Conservation (phyloP, 1,140 invertebrate genomes). For the Magallana gigas region DNA sequence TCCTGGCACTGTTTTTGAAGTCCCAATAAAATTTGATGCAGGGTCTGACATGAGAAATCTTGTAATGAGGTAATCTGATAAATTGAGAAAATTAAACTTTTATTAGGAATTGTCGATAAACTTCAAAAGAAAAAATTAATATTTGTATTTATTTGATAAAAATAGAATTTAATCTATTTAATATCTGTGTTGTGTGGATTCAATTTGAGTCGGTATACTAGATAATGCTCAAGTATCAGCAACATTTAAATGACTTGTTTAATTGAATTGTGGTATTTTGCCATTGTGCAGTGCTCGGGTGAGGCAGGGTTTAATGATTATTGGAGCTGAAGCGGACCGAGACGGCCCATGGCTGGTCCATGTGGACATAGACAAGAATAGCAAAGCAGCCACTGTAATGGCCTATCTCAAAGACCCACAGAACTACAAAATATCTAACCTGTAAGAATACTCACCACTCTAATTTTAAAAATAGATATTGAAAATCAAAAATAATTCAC, state of each 20-base stretch:
- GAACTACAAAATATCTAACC: neutral
- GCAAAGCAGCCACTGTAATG: slow-evolving; percentile 91
- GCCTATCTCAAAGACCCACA: slow-evolving; percentile 81
- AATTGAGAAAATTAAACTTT: neutral
- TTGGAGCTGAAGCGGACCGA: slow-evolving; percentile 87
- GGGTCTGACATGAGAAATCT: slow-evolving; percentile 83
- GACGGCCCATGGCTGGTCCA: slow-evolving; percentile 90
- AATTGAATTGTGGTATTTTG: neutral
- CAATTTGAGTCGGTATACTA: too few relatives aligned
- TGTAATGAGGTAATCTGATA: slow-evolving; percentile 86
- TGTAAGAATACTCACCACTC: neutral
- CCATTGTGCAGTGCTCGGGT: slow-evolving; percentile 86
- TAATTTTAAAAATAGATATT: too few relatives aligned
- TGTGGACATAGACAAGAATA: slow-evolving; percentile 89
- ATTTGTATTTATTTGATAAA: too few relatives aligned
- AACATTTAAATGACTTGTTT: neutral
- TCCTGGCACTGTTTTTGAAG: slow-evolving; percentile 65
- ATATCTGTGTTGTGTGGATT: too few relatives aligned
- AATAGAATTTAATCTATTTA: too few relatives aligned
- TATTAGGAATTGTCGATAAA: too few relatives aligned
- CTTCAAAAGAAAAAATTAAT: too few relatives aligned
- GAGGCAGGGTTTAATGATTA: slow-evolving; percentile 89
- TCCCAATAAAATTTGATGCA: slow-evolving; percentile 68
- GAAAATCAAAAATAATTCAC: too few relatives aligned
- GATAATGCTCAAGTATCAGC: neutral